Evolutionary conservation across 1,140 invertebrate genomes (phyloP), one percentile per base, ranked within the genome.

Genomic region (Drosophila baimaii): DNA sequence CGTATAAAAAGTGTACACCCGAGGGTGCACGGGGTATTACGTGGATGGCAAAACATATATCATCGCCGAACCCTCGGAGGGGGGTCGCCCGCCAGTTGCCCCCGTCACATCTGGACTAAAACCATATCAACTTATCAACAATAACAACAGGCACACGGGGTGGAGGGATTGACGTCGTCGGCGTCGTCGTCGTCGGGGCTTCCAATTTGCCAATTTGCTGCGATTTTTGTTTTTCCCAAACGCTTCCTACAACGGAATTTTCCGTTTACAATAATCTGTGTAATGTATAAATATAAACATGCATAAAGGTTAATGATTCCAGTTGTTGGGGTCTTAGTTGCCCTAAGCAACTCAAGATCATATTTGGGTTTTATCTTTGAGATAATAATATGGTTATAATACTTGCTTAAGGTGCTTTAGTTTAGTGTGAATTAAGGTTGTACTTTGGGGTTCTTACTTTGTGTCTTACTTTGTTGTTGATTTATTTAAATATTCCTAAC

Each of bases 161-260:
- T 5, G 29, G 13, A 33, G 49, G 39, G 54, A 68, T 43, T 77
- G 73, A 77, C 73, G 73, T 77, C 29, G 21, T 37, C 54, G 33
- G 35, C n/a, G n/a, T 13, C 31, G 27, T 29, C 27, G 31, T 33
- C 4, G 31, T 33, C 31, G 31, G 12, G 9, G 31, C n/a, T 13
- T 15, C 69, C 69, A 73, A 63, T 74, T 74, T 55, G 70, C 43
- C 70, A 75, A 57, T 76, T 76, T 58, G 61, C 46, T 37, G 49
- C 12, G 27, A 71, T 59, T 55, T 68, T 13, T 47, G 7, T 61
- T 31, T 51, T 43, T 43, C 17, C 37, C 21, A 51, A 65, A 63
- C 41, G 15, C 46, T 54, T 69, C 62, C 65, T 52, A 43, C n/a
- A 51, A 49, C 41, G 66, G 64, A 71, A 71, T 71, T 72, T 71